Evolutionary conservation across 2,888 invertebrate species (phyloP).

Genomic region (Sturmia bella): DNA sequence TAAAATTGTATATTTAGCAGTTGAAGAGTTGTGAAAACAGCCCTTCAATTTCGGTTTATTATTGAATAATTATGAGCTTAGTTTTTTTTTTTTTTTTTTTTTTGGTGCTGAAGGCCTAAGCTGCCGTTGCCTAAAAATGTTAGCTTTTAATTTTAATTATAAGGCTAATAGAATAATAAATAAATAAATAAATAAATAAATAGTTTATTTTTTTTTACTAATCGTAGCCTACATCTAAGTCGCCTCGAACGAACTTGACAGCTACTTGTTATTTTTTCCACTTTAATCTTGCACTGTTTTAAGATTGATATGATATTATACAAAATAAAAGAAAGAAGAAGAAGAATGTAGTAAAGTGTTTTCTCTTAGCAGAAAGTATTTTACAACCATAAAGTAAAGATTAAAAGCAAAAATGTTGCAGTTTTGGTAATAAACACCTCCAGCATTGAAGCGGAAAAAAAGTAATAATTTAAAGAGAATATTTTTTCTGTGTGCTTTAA

Average conservation of each 20-base stretch:
- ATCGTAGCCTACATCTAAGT: background rate
- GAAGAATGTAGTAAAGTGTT: constrained; percentile 35
- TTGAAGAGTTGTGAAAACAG: too few species aligned
- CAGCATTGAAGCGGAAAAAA: background rate
- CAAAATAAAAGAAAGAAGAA: too few species aligned
- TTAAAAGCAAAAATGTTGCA: background rate
- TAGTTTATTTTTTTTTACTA: too few species aligned
- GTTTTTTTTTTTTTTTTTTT: too few species aligned
- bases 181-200: too few species aligned
- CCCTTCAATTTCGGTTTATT: too few species aligned
- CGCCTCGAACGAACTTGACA: background rate
- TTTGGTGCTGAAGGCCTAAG: too few species aligned
- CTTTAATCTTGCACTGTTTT: constrained; percentile 35
- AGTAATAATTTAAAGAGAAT: background rate
- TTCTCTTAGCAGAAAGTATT: constrained; percentile 19
- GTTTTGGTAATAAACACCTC: constrained; percentile 19
- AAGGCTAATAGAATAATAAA: too few species aligned
- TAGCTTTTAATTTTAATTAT: too few species aligned
- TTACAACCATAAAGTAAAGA: constrained; percentile 16
- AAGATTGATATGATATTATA: constrained; percentile 56
- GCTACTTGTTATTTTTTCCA: constrained; percentile 35
- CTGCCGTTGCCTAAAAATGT: too few species aligned
- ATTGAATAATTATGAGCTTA: too few species aligned
- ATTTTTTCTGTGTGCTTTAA: background rate
- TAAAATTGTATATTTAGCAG: too few species aligned